Percentiles rank a stretch among this genome's conserved stretches.
Conservation (phyloP, 2,888 invertebrate species). For the Clitarchus hookeri region DNA sequence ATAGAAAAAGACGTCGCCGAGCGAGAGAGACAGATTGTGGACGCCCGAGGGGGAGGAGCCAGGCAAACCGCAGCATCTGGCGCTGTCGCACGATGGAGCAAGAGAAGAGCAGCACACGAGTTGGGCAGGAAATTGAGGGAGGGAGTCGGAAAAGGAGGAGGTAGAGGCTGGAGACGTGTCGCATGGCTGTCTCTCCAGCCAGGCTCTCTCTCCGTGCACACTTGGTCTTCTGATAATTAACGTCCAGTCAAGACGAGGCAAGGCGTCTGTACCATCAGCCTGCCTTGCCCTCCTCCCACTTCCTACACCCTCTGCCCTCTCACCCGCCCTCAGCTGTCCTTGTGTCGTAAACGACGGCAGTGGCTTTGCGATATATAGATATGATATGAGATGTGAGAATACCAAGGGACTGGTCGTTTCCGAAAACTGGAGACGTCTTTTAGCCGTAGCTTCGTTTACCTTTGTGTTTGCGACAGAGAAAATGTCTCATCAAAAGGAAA, state of each 20-base stretch:
- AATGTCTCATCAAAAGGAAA: no score
- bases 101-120: not conserved
- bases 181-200: not conserved
- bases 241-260: conserved; percentile 3
- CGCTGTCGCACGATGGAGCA: not conserved
- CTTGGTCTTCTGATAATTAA: conserved; percentile 14
- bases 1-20: not conserved
- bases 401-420: no score
- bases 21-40: not conserved
- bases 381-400: no score
- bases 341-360: no score
- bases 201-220: not conserved
- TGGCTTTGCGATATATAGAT: no score
- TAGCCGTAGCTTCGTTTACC: no score
- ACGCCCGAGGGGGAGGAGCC: not conserved
- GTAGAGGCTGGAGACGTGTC: not conserved
- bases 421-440: no score
- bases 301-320: not conserved
- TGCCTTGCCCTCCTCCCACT: not conserved
- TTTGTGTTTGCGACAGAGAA: no score
- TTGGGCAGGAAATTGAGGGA: not conserved
- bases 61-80: conserved; percentile 2
- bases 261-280: not conserved
- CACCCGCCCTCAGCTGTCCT: not conserved
- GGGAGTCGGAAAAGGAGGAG: not conserved